Conservation (phyloP, 2,797 vertebrate genomes). For the Dermochelys coriacea region DNA sequence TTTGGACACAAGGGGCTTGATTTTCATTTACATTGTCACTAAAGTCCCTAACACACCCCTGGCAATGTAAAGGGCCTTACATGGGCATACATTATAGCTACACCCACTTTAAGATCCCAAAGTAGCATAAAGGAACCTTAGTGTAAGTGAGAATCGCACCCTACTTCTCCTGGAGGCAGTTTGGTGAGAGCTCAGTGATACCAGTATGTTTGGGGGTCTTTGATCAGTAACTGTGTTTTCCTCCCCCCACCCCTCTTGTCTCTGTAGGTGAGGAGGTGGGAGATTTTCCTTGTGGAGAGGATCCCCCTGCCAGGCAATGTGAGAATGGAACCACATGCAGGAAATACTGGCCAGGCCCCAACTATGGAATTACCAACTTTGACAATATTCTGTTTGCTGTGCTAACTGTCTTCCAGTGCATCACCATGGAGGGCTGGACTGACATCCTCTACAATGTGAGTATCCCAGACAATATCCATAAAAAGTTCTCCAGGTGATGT, state of each 20-base stretch:
- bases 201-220: not conserved
- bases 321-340: conserved; percentile 86
- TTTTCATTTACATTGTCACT: not conserved
- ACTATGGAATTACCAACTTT: conserved; percentile 98
- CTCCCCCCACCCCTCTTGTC: not conserved
- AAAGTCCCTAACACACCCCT: fast-evolving
- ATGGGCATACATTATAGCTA: fast-evolving
- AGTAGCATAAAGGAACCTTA: not conserved
- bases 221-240: not conserved
- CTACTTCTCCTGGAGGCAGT: not conserved
- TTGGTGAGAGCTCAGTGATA: not conserved
- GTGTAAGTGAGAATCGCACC: fast-evolving
- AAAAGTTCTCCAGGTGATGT: not conserved
- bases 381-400: conserved; percentile 98
- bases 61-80: fast-evolving
- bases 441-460: conserved; percentile 97
- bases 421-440: conserved; percentile 98
- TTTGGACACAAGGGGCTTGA: not conserved
- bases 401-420: conserved; percentile 97
- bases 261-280: conserved; percentile 83
- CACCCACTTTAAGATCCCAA: fast-evolving
- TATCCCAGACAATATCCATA: not conserved
- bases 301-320: conserved; percentile 87
- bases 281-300: conserved; percentile 91
- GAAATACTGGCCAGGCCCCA: conserved; percentile 94